These are phyloP conservation scores for Drosophila murphyi DNA, from an alignment of 1,140 invertebrate species.

Conservation along the genomic window DNA sequence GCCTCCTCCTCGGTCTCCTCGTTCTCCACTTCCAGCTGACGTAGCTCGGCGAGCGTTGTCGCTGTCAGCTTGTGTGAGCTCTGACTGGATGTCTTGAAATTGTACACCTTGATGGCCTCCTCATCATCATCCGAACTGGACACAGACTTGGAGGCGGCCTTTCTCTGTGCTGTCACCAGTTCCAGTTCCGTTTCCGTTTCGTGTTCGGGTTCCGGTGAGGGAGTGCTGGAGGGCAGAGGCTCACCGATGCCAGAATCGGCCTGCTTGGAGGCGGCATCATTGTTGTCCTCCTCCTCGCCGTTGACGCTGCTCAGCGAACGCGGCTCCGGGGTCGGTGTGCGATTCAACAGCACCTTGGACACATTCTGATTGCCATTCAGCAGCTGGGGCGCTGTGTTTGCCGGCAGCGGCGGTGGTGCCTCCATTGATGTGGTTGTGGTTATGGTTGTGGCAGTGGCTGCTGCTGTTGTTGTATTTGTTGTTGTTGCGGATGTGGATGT, in stretches of 20 bases:
- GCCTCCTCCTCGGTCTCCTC: constrained; percentile 1
- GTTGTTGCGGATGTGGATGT: neutral
- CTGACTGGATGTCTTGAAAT: constrained; percentile 80
- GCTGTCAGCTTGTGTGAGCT: constrained; percentile 61
- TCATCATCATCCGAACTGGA: constrained; percentile 84
- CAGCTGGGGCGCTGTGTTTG: constrained; percentile 25
- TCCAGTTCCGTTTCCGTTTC: neutral
- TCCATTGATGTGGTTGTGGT: neutral
- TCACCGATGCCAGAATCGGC: constrained; percentile 80
- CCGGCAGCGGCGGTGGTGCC: constrained; percentile 40
- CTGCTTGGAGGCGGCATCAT: constrained; percentile 73
- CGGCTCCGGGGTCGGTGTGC: constrained; percentile 78
- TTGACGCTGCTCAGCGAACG: constrained; percentile 65
- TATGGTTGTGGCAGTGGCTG: neutral
- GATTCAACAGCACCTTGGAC: constrained; percentile 75
- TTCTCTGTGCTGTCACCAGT: neutral
- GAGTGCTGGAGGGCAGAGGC: constrained; percentile 55
- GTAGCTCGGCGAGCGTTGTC: constrained; percentile 59
- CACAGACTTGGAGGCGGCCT: constrained; percentile 45
- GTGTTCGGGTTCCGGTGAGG: constrained; percentile 53
- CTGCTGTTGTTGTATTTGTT: neutral
- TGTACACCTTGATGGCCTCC: constrained; percentile 81
- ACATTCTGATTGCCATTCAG: constrained; percentile 53
- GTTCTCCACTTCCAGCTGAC: constrained; percentile 2
- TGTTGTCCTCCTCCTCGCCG: constrained; percentile 54